Evolutionary conservation across 2,888 invertebrate species (phyloP).

Genomic region (Oscheius sp.): DNA sequence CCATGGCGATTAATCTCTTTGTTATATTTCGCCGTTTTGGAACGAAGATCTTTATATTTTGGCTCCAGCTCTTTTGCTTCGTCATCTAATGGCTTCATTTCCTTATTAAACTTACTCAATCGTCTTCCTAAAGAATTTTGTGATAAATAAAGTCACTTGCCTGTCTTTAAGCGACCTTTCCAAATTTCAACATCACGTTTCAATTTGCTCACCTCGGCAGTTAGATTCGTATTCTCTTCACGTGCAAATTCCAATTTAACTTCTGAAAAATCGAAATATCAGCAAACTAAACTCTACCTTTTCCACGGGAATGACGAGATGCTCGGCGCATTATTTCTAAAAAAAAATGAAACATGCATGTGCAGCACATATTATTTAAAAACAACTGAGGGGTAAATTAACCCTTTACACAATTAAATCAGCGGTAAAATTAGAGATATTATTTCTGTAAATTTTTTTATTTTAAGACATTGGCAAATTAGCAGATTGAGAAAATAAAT

Average conservation of each 20-base stretch:
- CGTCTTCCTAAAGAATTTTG: not conserved
- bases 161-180: not conserved
- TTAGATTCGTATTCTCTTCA: slow-evolving; percentile 5
- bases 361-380: too few relatives aligned
- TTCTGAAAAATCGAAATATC: too few relatives aligned
- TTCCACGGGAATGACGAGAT: too few relatives aligned
- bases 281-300: too few relatives aligned
- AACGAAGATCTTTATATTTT: not conserved
- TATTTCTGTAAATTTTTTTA: too few relatives aligned
- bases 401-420: too few relatives aligned
- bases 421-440: too few relatives aligned
- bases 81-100: slow-evolving; percentile 10
- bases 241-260: not conserved
- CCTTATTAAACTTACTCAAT: not conserved
- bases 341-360: too few relatives aligned
- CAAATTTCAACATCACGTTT: not conserved
- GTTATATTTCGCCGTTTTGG: not conserved
- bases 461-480: too few relatives aligned
- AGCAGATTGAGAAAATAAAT: too few relatives aligned
- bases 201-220: not conserved
- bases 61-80: not conserved
- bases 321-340: too few relatives aligned
- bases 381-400: too few relatives aligned
- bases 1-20: not conserved
- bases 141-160: not conserved